phyloP scores from a whole-genome alignment of 2,888 invertebrate species.

The Poecilus cupreus region DNA sequence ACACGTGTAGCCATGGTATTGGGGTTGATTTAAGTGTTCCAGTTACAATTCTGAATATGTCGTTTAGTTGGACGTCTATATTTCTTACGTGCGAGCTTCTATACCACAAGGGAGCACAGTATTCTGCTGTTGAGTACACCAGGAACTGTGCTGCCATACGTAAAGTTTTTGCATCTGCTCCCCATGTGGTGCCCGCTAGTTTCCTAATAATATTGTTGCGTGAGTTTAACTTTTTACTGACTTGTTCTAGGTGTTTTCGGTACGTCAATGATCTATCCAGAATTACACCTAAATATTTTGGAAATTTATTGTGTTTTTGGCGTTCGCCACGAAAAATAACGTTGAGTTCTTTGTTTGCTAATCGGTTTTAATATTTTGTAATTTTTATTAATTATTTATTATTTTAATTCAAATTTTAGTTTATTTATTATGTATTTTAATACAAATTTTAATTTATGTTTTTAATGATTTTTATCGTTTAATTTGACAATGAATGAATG shows the following conservation, averaged over 20 bases:
- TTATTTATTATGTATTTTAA: too few relatives aligned
- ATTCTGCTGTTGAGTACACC: background rate
- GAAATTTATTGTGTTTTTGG: background rate
- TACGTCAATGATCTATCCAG: background rate
- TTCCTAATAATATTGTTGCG: background rate
- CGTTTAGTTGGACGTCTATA: background rate
- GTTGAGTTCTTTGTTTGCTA: background rate
- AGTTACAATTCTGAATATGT: background rate
- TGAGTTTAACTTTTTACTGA: background rate
- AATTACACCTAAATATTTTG: background rate
- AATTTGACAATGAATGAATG: too few relatives aligned
- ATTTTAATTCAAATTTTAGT: too few relatives aligned
- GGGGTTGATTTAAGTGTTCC: background rate
- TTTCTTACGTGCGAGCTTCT: background rate
- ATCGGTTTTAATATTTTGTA: too few relatives aligned
- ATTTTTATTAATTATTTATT: too few relatives aligned
- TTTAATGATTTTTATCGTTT: too few relatives aligned
- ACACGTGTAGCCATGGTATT: background rate
- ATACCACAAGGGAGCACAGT: background rate
- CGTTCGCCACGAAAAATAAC: background rate
- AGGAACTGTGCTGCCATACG: background rate
- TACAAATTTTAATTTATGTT: too few relatives aligned
- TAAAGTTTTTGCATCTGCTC: background rate
- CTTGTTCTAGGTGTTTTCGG: too few relatives aligned
- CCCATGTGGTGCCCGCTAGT: background rate